Evolutionary conservation across 2,113 vertebrate genomes (phyloP), one percentile per base, ranked within the genome.

Genomic region (Dascyllus trimaculatus): DNA sequence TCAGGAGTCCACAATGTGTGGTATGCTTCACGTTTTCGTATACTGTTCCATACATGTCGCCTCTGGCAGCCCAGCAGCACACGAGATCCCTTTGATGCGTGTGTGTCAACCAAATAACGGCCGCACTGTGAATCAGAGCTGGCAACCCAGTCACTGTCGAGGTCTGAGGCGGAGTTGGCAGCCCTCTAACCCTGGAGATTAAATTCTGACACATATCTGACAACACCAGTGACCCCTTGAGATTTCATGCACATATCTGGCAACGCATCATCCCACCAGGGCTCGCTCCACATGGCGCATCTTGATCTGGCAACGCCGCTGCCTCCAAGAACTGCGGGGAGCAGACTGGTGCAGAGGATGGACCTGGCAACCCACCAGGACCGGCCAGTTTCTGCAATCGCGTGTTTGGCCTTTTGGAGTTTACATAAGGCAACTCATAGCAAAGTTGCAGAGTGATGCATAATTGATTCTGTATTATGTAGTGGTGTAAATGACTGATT

Each of bases 201-300:
- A 35, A 8, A 35, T 35, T 67, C 63, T 71, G 81, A 89, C 84
- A 80, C 67, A 70, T 68, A 73, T 75, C 85, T 82, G 82, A 87
- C 82, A 86, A 58, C 59, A 46, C 45, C 69, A 46, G 80, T 75
- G 56, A 70, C 84, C 85, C 32, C 80, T 40, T 13, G 85, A 80
- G 86, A 82, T 63, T 80, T 84, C 58, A 78, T 63, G 87, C 61
- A 24, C 71, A 43, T 80, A 73, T 82, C 85, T 90, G 89, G 85
- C 85, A 87, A 60, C 56, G 35, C 65, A 49, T 65, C 49, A 25
- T 87, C 59, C 72, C 68, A 69, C 64, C 71, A 54, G 81, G 81
- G 71, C 79, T 60, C 22, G 3, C 75, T 87, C 67, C 71, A 80
- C 84, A 77, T 79, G 82, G 78, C 4, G 54, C 82, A 48, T 81